phyloP scores from a whole-genome alignment of 1,140 invertebrate genomes.

The Ctenoplectra terminalis region DNA sequence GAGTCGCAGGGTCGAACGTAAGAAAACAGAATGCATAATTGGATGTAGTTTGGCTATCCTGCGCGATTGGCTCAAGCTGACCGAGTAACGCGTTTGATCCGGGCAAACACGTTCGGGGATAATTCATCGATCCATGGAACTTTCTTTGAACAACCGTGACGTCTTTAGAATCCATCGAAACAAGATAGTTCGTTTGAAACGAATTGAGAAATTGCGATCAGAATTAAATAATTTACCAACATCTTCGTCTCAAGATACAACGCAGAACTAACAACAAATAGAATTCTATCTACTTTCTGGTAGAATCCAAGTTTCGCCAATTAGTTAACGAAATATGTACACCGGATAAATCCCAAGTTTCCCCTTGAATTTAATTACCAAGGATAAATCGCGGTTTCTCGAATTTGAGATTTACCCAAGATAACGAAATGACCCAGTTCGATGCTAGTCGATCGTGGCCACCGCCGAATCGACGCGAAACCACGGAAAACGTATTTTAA shows the following conservation, averaged over 20 bases:
- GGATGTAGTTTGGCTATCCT: background rate
- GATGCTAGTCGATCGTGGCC: background rate
- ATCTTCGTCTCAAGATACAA: no score
- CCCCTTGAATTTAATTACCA: background rate
- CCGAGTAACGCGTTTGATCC: background rate
- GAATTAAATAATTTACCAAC: no score
- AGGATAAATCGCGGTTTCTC: slow-evolving; percentile 14
- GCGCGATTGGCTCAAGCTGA: background rate
- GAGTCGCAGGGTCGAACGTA: background rate
- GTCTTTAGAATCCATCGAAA: background rate
- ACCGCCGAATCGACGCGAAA: background rate
- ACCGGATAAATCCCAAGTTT: background rate
- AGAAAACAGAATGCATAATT: slow-evolving; percentile 16
- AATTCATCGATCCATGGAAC: background rate
- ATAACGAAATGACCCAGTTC: slow-evolving; percentile 27
- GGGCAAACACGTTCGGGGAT: background rate
- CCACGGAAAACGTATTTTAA: background rate
- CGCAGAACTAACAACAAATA: background rate
- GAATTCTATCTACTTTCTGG: background rate
- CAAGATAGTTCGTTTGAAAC: no score
- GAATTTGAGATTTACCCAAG: background rate
- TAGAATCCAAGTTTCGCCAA: background rate
- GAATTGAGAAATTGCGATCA: no score
- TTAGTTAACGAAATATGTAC: slow-evolving; percentile 8
- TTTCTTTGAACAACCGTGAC: background rate